phyloP scores from a whole-genome alignment of 2,888 invertebrate species.

The Homarus gammarus region DNA sequence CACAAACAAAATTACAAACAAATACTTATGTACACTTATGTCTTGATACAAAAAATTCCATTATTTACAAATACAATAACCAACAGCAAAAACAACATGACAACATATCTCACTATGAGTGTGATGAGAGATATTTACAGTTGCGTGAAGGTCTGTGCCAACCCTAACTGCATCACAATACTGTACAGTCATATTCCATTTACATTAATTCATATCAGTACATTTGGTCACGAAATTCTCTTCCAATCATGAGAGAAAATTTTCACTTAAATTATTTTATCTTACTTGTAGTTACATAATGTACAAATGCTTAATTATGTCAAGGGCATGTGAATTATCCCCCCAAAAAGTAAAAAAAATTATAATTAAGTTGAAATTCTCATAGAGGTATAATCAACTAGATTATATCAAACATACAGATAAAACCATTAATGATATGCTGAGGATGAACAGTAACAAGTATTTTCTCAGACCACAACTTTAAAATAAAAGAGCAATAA shows the following conservation, averaged over 20 bases:
- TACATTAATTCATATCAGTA: neutral
- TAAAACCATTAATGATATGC: neutral
- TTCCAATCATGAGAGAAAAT: no score
- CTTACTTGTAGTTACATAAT: neutral
- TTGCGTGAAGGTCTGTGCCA: neutral
- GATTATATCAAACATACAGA: neutral
- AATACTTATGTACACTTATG: conserved; percentile 20
- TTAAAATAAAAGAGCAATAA: neutral
- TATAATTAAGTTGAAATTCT: neutral
- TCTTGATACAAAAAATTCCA: neutral
- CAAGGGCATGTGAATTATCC: neutral
- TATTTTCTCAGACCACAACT: neutral
- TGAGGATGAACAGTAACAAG: neutral
- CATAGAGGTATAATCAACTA: neutral
- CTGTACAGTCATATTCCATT: neutral
- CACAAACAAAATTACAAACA: conserved; percentile 26
- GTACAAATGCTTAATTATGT: neutral
- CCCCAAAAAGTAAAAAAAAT: neutral
- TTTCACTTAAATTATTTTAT: neutral
- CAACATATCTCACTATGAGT: neutral
- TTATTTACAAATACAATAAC: conserved; percentile 6
- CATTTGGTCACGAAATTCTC: no score
- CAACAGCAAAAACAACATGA: neutral
- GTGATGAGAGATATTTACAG: neutral
- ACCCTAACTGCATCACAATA: neutral